Evolutionary conservation across 2,113 vertebrate species (phyloP).

Genomic region (Diphyllodes magnificus): DNA sequence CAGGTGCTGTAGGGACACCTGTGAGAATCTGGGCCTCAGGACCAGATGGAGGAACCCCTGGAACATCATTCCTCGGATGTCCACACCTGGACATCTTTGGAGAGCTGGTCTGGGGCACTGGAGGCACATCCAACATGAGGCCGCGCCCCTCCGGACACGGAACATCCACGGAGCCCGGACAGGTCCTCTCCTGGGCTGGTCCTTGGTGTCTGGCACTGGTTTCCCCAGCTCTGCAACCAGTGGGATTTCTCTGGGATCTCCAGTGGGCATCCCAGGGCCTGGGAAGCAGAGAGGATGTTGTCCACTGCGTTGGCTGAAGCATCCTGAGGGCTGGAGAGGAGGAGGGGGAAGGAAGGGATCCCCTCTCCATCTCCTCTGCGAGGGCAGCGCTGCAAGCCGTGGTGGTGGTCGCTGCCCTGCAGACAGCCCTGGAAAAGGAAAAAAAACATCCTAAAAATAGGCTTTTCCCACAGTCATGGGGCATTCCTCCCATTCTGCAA

Average conservation of each 20-base stretch:
- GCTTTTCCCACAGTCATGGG: not conserved
- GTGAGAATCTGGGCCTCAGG: not conserved
- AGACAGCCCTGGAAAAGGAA: not conserved
- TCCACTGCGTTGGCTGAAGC: not conserved
- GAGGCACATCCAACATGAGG: accelerated
- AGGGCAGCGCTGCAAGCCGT: not conserved
- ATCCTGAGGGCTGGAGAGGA: not conserved
- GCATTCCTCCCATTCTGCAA: accelerated
- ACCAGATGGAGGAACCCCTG: not conserved
- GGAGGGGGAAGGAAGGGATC: not conserved
- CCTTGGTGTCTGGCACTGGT: not conserved
- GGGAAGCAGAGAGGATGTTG: not conserved
- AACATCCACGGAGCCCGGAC: accelerated
- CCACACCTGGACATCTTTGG: not conserved
- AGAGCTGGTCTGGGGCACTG: not conserved
- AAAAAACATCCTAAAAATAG: not conserved
- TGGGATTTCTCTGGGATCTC: not conserved
- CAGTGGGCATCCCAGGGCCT: not conserved
- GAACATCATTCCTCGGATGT: not conserved
- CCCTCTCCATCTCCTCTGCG: not conserved
- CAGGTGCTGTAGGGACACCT: not conserved
- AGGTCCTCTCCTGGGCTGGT: not conserved
- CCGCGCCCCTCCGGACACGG: not conserved
- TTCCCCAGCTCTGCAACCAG: not conserved
- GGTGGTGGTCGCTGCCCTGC: not conserved